Evolutionary conservation across 2,888 invertebrate genomes (phyloP).

Genomic region (Acrobasis consociella): DNA sequence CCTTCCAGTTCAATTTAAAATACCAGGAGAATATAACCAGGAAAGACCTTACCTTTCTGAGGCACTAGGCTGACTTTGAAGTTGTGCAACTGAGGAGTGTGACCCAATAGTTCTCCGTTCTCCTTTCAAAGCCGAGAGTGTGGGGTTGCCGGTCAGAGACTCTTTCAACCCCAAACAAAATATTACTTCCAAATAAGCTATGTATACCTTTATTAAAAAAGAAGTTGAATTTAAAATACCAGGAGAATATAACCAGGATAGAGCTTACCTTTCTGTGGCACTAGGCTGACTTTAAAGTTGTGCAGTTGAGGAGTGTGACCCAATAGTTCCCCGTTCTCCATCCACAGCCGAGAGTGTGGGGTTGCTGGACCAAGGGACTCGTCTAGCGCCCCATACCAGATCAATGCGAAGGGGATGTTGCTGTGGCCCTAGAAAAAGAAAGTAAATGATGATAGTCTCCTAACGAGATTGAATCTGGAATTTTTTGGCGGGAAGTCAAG

Average conservation of each 20-base stretch:
- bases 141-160: constrained; percentile 54
- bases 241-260: not conserved
- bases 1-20: not conserved
- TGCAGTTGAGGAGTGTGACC: constrained; percentile 92
- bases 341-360: constrained; percentile 70
- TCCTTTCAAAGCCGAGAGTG: constrained; percentile 76
- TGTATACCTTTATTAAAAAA: too few relatives aligned
- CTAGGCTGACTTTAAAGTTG: constrained; percentile 84
- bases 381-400: constrained; percentile 93
- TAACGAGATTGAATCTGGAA: too few relatives aligned
- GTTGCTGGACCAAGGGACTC: constrained; percentile 73
- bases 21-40: not conserved
- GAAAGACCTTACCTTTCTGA: constrained; percentile 44
- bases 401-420: constrained; percentile 84
- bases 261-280: constrained; percentile 53
- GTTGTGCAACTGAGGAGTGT: constrained; percentile 89
- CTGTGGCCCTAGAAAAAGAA: constrained; percentile 41
- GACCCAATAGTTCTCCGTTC: constrained; percentile 86
- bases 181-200: too few relatives aligned
- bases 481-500: too few relatives aligned
- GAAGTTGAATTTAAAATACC: not conserved
- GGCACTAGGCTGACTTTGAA: constrained; percentile 82
- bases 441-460: not conserved
- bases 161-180: constrained; percentile 86
- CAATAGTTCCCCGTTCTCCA: constrained; percentile 82